Conservation (phyloP, 1,140 invertebrate species). For the Aricia agestis region DNA sequence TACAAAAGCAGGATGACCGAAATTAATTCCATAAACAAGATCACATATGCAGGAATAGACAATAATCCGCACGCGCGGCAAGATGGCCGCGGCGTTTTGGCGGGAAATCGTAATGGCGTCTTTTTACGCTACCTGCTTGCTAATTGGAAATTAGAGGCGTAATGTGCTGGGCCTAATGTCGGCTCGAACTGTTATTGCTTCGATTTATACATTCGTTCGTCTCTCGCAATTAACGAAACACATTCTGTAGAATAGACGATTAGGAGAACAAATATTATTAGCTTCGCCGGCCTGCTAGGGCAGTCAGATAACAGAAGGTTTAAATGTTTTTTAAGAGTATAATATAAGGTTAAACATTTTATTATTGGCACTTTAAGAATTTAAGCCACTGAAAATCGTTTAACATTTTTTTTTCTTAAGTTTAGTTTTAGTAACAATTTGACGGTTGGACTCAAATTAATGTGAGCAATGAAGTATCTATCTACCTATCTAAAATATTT, state of each 20-base stretch:
- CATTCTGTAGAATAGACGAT: slow-evolving; percentile 4
- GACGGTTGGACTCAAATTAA: no score
- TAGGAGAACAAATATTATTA: slow-evolving; percentile 12
- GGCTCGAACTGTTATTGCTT: slow-evolving; percentile 57
- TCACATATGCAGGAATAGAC: slow-evolving; percentile 68
- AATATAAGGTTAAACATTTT: no score
- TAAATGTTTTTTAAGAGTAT: neutral
- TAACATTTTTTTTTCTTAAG: no score
- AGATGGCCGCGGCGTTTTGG: slow-evolving; percentile 68
- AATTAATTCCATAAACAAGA: slow-evolving; percentile 74
- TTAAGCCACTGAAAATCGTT: no score
- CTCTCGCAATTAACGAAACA: slow-evolving; percentile 45
- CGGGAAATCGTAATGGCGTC: slow-evolving; percentile 65
- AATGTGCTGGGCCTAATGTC: slow-evolving; percentile 66
- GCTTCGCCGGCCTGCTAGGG: neutral
- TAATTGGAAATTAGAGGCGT: slow-evolving; percentile 69
- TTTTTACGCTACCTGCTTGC: slow-evolving; percentile 73
- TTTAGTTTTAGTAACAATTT: no score
- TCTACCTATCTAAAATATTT: no score
- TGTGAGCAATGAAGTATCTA: no score
- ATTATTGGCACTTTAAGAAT: no score
- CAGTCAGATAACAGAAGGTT: no score
- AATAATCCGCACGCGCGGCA: slow-evolving; percentile 71
- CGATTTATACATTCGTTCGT: slow-evolving; percentile 61
- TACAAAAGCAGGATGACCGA: slow-evolving; percentile 59